A percentile compares a stretch with the other conserved stretches of the same genome.
phyloP scores from a whole-genome alignment of 1,140 invertebrate genomes.

The Drosophila lowei region DNA sequence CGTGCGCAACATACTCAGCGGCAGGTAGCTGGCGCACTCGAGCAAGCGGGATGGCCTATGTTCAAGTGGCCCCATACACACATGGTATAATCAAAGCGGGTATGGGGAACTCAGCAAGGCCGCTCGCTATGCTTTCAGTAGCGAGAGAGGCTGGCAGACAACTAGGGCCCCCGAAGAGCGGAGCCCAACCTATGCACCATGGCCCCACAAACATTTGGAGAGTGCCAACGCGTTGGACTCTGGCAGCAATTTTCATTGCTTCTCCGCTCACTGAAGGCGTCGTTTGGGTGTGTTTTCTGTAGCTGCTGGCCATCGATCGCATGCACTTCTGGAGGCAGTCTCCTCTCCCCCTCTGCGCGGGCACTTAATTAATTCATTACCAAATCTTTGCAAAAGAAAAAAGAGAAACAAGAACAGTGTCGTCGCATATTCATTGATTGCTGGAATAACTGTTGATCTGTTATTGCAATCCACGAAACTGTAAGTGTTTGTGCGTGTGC shows the following conservation, averaged over 20 bases:
- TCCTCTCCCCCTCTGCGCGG: slow-evolving; percentile 21
- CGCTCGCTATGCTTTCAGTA: slow-evolving; percentile 12
- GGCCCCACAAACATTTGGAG: no score
- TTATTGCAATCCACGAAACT: slow-evolving; percentile 33
- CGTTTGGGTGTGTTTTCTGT: no score
- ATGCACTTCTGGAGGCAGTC: no score
- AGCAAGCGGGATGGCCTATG: slow-evolving; percentile 19
- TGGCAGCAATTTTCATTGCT: no score
- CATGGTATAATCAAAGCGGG: neutral
- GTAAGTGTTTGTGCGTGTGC: slow-evolving; percentile 15
- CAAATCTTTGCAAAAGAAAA: slow-evolving; percentile 8
- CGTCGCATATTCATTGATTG: slow-evolving; percentile 15
- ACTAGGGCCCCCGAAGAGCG: neutral
- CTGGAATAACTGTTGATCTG: slow-evolving; percentile 19
- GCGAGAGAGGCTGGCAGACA: no score
- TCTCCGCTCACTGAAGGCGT: no score
- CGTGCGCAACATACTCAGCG: slow-evolving; percentile 53
- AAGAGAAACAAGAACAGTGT: slow-evolving; percentile 11
- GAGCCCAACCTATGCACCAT: no score
- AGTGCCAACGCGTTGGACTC: no score
- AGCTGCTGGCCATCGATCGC: no score
- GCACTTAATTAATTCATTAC: slow-evolving; percentile 34
- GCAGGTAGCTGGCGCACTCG: neutral
- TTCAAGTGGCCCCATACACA: slow-evolving; percentile 19
- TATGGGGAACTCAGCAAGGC: slow-evolving; percentile 34